Percentiles rank a stretch among this genome's conserved stretches.
These are phyloP conservation scores for Actinopyga echinites DNA, from an alignment of 53 echinoderm and acorn worm species.

Conservation along the genomic window DNA sequence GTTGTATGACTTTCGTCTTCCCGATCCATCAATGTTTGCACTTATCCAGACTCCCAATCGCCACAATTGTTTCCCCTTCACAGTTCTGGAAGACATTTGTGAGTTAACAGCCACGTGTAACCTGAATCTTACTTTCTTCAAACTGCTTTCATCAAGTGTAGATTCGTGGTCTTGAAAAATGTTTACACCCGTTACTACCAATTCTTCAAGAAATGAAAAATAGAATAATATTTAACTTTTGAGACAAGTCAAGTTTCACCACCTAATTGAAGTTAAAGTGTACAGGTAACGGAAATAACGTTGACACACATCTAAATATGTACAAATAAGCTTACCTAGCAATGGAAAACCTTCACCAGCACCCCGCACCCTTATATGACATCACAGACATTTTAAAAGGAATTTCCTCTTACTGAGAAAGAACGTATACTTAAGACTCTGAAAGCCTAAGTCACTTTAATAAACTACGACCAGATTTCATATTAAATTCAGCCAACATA, in stretches of 20 bases:
- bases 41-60: background rate
- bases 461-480: too few species aligned
- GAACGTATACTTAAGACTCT: too few species aligned
- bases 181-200: too few species aligned
- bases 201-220: background rate
- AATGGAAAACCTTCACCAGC: too few species aligned
- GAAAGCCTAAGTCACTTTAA: too few species aligned
- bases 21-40: background rate
- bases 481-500: too few species aligned
- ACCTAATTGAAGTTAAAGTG: background rate
- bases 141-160: background rate
- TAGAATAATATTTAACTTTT: background rate
- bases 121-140: background rate
- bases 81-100: background rate
- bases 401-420: too few species aligned
- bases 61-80: background rate
- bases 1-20: background rate
- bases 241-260: background rate
- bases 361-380: too few species aligned
- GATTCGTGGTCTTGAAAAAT: background rate
- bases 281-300: too few species aligned
- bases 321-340: too few species aligned
- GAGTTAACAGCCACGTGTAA: background rate
- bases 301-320: too few species aligned
- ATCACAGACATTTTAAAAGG: too few species aligned